These are phyloP conservation scores for Drosophila ustulata DNA, from an alignment of 2,888 invertebrate genomes.

Conservation along the genomic window DNA sequence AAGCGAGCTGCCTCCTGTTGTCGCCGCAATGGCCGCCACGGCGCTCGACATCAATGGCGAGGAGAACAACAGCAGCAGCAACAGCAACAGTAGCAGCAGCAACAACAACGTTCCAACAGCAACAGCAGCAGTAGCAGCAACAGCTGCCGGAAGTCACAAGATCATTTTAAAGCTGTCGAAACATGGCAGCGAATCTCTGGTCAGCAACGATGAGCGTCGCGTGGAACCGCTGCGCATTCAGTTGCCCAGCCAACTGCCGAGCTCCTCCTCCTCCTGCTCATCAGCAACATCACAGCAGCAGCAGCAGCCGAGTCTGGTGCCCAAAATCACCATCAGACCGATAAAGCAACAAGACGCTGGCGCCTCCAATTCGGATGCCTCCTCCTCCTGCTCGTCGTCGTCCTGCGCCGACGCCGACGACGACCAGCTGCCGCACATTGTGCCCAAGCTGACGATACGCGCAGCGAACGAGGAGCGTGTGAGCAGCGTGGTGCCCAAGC, in stretches of 20 bases:
- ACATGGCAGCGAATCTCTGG: conserved; percentile 65
- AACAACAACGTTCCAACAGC: conserved; percentile 6
- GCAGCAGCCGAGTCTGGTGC: conserved; percentile 51
- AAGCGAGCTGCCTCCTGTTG: conserved; percentile 9
- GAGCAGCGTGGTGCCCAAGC: conserved; percentile 83
- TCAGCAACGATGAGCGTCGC: conserved; percentile 76
- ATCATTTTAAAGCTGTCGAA: conserved; percentile 69
- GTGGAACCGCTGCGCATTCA: conserved; percentile 85
- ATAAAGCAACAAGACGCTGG: conserved; percentile 67
- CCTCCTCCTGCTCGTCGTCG: conserved; percentile 80
- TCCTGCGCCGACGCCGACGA: conserved; percentile 67
- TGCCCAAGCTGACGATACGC: conserved; percentile 85
- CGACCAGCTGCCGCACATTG: conserved; percentile 80
- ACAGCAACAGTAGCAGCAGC: conserved; percentile 18
- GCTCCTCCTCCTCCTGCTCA: conserved; percentile 2
- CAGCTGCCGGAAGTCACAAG: conserved; percentile 57
- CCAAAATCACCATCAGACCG: conserved; percentile 83
- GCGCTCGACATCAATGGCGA: conserved; percentile 43
- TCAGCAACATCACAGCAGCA: conserved; percentile 9
- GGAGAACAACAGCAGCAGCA: conserved; percentile 35
- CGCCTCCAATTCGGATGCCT: conserved; percentile 61
- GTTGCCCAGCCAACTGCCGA: conserved; percentile 64
- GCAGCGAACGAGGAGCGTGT: conserved; percentile 80
- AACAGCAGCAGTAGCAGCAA: conserved; percentile 26
- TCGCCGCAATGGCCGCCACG: conserved; percentile 39